phyloP scores from a whole-genome alignment of 2,888 invertebrate species.

The Campaea margaritaria region DNA sequence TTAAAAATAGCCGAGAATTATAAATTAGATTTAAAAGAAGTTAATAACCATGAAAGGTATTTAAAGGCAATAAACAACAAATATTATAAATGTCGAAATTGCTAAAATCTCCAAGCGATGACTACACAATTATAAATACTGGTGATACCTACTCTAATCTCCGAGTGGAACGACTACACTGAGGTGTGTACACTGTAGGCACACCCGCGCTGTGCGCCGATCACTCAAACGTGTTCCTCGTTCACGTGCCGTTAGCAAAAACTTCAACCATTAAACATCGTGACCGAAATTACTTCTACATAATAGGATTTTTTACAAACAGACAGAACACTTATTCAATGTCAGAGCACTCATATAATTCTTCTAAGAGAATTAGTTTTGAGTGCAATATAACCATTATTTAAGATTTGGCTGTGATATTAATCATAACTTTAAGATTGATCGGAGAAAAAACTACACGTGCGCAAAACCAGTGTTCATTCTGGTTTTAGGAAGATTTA shows the following conservation, averaged over 20 bases:
- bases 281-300: conserved; percentile 21
- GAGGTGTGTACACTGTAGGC: background rate
- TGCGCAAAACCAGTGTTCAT: no score
- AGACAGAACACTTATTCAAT: conserved; percentile 9
- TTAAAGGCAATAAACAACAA: background rate
- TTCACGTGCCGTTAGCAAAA: conserved; percentile 29
- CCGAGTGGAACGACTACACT: conserved; percentile 16
- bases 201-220: conserved; percentile 3
- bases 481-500: no score
- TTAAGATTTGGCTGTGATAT: conserved; percentile 9
- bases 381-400: conserved; percentile 19
- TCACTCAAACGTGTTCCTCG: conserved; percentile 27
- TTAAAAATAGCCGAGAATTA: no score
- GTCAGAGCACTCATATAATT: conserved; percentile 20
- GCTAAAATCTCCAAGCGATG: conserved; percentile 5
- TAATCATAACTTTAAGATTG: conserved; percentile 15
- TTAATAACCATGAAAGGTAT: background rate
- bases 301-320: conserved; percentile 7
- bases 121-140: conserved; percentile 27
- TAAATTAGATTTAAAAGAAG: no score
- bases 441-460: background rate
- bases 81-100: background rate
- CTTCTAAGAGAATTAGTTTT: conserved; percentile 17
- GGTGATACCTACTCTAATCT: conserved; percentile 21
- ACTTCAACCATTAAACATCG: conserved; percentile 24